Evolutionary conservation across 2,888 invertebrate genomes (phyloP).

Genomic region (Chalcosyrphus nemorum): DNA sequence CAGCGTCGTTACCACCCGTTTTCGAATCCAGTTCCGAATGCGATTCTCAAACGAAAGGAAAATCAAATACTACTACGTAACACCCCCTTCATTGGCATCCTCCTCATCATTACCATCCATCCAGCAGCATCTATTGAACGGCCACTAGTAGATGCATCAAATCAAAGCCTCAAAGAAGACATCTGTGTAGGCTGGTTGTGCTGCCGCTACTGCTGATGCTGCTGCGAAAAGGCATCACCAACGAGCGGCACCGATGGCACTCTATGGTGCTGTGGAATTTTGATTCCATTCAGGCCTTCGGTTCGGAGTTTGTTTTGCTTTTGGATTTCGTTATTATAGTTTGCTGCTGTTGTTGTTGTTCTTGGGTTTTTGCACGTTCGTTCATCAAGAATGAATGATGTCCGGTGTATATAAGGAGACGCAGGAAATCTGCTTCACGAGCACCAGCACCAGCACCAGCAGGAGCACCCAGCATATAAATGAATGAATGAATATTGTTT

Average conservation of each 20-base stretch:
- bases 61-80: conserved; percentile 37
- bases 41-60: conserved; percentile 65
- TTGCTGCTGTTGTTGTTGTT: conserved; percentile 19
- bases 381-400: conserved; percentile 65
- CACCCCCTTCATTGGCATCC: neutral
- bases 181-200: conserved; percentile 43
- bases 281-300: conserved; percentile 56
- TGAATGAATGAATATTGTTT: conserved; percentile 70
- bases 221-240: conserved; percentile 10
- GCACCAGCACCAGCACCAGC: neutral
- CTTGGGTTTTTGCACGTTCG: conserved; percentile 65
- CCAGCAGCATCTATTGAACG: conserved; percentile 43
- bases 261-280: conserved; percentile 54
- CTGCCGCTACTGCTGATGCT: too few species aligned
- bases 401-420: conserved; percentile 25
- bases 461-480: conserved; percentile 42
- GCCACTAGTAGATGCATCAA: conserved; percentile 50
- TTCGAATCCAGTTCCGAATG: conserved; percentile 46
- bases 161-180: conserved; percentile 54
- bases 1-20: neutral
- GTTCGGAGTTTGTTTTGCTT: conserved; percentile 70
- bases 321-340: conserved; percentile 49
- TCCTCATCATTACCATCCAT: conserved; percentile 4
- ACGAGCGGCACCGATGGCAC: conserved; percentile 30
- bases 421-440: conserved; percentile 23